phyloP scores from a whole-genome alignment of 1,140 invertebrate species.

The Mizuhopecten yessoensis region DNA sequence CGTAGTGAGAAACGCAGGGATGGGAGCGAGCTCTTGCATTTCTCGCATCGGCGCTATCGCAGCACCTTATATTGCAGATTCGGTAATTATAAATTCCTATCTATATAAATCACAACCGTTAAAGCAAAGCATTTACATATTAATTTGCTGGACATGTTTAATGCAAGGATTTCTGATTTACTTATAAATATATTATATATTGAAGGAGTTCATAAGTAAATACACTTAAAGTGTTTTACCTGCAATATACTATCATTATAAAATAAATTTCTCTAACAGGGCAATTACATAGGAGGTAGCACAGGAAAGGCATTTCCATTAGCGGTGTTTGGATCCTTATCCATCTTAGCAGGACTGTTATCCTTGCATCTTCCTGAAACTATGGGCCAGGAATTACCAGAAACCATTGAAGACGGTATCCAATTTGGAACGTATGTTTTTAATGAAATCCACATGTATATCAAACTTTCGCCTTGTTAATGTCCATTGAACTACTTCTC shows the following conservation, averaged over 20 bases:
- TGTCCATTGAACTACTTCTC: too few relatives aligned
- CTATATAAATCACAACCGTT: too few relatives aligned
- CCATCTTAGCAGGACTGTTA: conserved; percentile 84
- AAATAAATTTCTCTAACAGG: too few relatives aligned
- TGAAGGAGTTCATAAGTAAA: too few relatives aligned
- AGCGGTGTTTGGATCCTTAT: conserved; percentile 85
- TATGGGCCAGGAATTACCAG: conserved; percentile 84
- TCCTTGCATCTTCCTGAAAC: conserved; percentile 86
- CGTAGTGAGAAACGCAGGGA: conserved; percentile 90
- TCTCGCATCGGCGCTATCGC: conserved; percentile 91
- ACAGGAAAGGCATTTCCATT: conserved; percentile 81
- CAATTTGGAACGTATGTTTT: background rate
- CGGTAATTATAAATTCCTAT: conserved; percentile 58
- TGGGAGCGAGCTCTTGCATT: conserved; percentile 91
- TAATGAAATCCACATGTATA: too few relatives aligned
- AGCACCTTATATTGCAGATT: conserved; percentile 85
- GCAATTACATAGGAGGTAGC: conserved; percentile 46
- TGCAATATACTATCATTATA: too few relatives aligned
- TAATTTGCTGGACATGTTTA: too few relatives aligned
- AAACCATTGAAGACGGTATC: conserved; percentile 85
- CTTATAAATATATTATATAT: too few relatives aligned
- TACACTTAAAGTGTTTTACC: too few relatives aligned
- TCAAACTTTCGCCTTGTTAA: too few relatives aligned
- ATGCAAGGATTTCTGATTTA: too few relatives aligned
- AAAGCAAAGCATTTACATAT: too few relatives aligned